Base-by-base conservation (phyloP, 2,113 vertebrate species). In the Cnemophilus loriae region DNA sequence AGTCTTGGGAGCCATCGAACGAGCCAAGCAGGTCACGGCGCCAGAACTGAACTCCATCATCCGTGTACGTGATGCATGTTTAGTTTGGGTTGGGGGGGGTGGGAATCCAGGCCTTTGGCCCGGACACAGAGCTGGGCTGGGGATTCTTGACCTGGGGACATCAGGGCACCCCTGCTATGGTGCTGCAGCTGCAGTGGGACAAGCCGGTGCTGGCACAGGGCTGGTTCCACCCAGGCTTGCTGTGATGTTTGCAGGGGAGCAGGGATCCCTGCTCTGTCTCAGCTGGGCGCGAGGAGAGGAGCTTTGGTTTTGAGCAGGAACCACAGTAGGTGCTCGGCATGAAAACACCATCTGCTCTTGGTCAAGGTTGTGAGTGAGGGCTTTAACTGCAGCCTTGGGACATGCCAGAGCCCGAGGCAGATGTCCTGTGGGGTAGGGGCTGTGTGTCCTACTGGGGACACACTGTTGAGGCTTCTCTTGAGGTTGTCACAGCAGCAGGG, bases 21-120 rank as follows among this genome's bases (percentile, higher is more conserved):
- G 99, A 88, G 99, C 99, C 75, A 99, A 99, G 97, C 99, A 99
- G 97, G 99, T 99, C 89, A 99, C 99, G 0, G 99, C 99, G 0
- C 99, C 99, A 2, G 99, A 99, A 96, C 99, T 99, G 98, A 99
- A 99, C 98, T 99, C 99, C 96, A 99, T 99, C 97, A 99, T 99
- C 97, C 98, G 99, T 93, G 99, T 99, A 98, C 53, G 98, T 98
- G 94, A 28, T 63, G 94, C 83, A 49, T 1, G 41, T 61, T 91
- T 89, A 3, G 35, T 11, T 39, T 22, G 81, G 86, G 71, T 10
- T 22, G 1, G 6, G 85, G 33, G 70, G 84, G 82, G 2, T 0
- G 15, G 55, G 14, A 20, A 13, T 24, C 7, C 2, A 2, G 32
- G 27, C 26, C 50, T 52, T 24, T 26, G 77, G 57, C 44, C 70